Evolutionary conservation across 1,140 invertebrate species (phyloP), one percentile per base, ranked within the genome.

Genomic region (Apolygus lucorum): DNA sequence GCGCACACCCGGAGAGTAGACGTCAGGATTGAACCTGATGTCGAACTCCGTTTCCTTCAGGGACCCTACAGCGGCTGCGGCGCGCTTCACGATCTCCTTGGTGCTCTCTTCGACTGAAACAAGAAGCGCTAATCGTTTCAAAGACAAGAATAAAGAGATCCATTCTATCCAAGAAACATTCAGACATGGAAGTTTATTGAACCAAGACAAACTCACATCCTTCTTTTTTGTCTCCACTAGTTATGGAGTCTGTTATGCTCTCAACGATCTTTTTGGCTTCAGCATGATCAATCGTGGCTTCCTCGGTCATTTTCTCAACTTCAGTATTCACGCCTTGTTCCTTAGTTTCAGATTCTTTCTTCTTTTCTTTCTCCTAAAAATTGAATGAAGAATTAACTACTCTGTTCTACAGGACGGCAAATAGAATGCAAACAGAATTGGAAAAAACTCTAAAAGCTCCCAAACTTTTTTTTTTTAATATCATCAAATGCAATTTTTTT

Each of bases 21-120:
- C 92, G 82, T 99, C 97, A 0, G 97, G 95, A 82, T 99, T 99
- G 79, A 99, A 99, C 64, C 94, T 52, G 2, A 26, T 68, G 77
- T 96, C 94, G 78, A 99, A 98, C 79, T 98, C 95, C 49, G 86
- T 90, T 70, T 95, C 92, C 77, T 93, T 95, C 1, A 98, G 82
- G 1, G 95, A 98, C 0, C 93, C 93, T 21, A 98, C 95, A 52
- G 92, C 89, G 13, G 85, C 79, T 17, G 94, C 92, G 28, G 96
- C 95, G 74, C 89, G 89, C 72, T 88, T 88, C 0, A 98, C 91
- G 54, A 98, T 93, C 69, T 93, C 91, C 72, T 88, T 89, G 2
- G 91, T 94, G 73, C 87, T 91, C 75, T 94, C 91, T 77, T 92
- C 91, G 74, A 90, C 88, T 90, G 73, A 70, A 52, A 70, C 34